phyloP scores from a whole-genome alignment of 1,140 invertebrate species.

The Lepidurus arcticus region DNA sequence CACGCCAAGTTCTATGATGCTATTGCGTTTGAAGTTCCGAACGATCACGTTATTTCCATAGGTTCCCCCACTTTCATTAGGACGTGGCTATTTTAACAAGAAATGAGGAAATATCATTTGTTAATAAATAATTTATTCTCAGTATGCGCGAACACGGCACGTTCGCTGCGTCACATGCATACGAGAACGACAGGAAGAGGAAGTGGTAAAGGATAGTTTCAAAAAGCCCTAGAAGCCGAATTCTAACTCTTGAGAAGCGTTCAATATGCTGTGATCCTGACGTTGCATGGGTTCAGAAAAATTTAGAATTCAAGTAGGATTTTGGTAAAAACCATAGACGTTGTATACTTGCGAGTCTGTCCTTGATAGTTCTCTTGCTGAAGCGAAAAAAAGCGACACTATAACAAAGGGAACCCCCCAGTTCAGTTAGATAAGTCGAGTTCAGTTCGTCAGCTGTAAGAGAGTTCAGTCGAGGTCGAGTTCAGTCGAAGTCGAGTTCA shows the following conservation, averaged over 20 bases:
- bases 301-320: no score
- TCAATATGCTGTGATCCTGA: background rate
- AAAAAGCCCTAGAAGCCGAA: background rate
- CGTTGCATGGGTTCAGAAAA: background rate
- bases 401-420: no score
- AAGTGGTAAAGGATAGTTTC: background rate
- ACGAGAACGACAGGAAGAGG: background rate
- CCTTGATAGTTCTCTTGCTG: no score
- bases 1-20: slow-evolving; percentile 62
- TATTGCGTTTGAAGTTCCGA: slow-evolving; percentile 60
- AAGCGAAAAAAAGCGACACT: no score
- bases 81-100: slow-evolving; percentile 54
- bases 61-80: slow-evolving; percentile 75
- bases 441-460: no score
- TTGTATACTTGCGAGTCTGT: no score
- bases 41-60: slow-evolving; percentile 76
- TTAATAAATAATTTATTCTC: background rate
- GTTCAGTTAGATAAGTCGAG: no score
- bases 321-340: no score
- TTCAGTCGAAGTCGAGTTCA: no score
- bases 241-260: background rate
- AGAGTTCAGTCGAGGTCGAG: no score
- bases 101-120: background rate
- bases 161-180: background rate
- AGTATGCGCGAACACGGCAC: background rate